Base-by-base conservation (phyloP, 2,888 invertebrate species). In the Mylabris sibirica region DNA sequence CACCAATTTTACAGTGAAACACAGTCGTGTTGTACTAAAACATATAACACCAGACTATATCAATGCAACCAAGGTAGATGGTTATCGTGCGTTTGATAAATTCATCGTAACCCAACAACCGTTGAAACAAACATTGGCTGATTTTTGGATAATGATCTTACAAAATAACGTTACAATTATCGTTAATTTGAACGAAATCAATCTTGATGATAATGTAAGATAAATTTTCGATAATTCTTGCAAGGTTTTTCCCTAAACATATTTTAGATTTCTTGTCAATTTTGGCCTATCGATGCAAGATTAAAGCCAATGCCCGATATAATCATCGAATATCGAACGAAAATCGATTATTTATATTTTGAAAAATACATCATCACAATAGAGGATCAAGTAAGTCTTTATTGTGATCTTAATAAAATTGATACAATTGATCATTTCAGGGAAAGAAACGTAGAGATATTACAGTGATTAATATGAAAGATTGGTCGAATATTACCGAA, bases 121-220 rank as follows among this genome's bases (percentile, higher is more conserved):
- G 1, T 64, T 85, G 65, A 79, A 79, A 2, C 71, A 76, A 1
- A 85, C 85, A 0, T 69, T 82, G 1, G 75, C 71, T 12, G 85
- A 85, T 75, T 85, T 85, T 68, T 85, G 85, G 85, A 79, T 84
- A 70, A 78, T 85, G 81, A 71, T 85, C 0, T 72, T 77, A 6
- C 83, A 85, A 66, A 77, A 81, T 30, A 79, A 82, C 63, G 75
- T 81, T 3, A 77, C 80, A 64, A 72, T 82, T 2, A 78, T 85
- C 44, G 74, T 85, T 2, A 78, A 81, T 59, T 66, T 85, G 22
- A 83, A 85, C 67, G 76, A 75, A 11, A 78, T 81, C 30, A 26
- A 60, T 60, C 17, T 60, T 3, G 30, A 34, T 6, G 17, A 60
- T 12, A 14, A 60, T 11, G 60, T 60, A 34, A 24, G 26, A n/a